Evolutionary conservation across 2,888 invertebrate species (phyloP).

Genomic region (Pachliopta kotzebuea): DNA sequence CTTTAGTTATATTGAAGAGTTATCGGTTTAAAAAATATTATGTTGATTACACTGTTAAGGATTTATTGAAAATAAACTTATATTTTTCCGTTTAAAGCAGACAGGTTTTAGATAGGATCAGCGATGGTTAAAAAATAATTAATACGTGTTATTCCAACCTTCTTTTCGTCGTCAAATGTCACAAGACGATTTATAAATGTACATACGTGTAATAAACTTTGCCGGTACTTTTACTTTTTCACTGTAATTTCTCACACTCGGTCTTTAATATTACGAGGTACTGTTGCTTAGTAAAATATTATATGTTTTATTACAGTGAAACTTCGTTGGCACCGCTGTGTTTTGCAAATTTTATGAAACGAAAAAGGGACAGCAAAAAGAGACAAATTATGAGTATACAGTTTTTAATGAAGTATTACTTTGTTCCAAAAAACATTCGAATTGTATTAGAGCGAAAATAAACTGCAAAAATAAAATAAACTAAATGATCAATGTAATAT

Average conservation of each 20-base stretch:
- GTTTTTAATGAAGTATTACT: not conserved
- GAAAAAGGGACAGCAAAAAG: too few relatives aligned
- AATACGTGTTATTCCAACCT: conserved; percentile 4
- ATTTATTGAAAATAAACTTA: too few relatives aligned
- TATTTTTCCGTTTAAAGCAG: not conserved
- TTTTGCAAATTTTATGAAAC: too few relatives aligned
- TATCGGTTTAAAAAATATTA: not conserved
- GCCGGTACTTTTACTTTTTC: conserved; percentile 12
- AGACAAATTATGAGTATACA: too few relatives aligned
- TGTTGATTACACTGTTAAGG: not conserved
- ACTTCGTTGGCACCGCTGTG: too few relatives aligned
- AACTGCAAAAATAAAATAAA: too few relatives aligned
- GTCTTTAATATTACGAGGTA: not conserved
- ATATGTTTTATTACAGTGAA: not conserved
- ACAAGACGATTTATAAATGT: conserved; percentile 5
- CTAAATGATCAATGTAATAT: too few relatives aligned
- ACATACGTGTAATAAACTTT: not conserved
- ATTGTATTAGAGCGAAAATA: not conserved
- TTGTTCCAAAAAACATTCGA: not conserved
- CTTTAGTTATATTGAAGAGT: not conserved
- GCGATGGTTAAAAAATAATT: not conserved
- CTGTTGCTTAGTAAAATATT: not conserved
- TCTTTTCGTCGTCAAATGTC: conserved; percentile 20
- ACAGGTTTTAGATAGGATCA: not conserved
- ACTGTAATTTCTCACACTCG: not conserved